Conservation (phyloP, 2,113 vertebrate genomes). For the Cyprichromis sp. region DNA sequence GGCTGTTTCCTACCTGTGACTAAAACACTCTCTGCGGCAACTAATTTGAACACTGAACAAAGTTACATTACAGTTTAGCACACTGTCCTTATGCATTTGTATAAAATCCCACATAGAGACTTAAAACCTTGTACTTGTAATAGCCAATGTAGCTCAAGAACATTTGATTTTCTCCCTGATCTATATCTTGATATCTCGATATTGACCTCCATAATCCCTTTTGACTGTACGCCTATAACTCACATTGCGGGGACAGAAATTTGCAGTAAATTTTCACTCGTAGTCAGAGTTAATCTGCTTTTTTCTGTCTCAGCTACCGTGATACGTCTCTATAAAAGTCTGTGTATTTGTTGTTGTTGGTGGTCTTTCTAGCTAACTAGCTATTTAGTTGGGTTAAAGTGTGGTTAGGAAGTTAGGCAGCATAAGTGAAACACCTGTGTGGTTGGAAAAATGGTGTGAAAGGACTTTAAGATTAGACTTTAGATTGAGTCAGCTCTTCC, state of each 20-base stretch:
- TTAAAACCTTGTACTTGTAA: neutral
- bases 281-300: neutral
- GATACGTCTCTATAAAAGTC: neutral
- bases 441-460: neutral
- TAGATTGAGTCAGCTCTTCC: neutral
- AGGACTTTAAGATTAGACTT: neutral
- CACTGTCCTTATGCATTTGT: neutral
- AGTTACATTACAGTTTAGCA: neutral
- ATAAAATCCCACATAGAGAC: neutral
- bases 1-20: neutral
- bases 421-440: neutral
- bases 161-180: neutral
- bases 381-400: neutral
- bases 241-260: neutral
- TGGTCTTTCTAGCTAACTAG: neutral
- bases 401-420: neutral
- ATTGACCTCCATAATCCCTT: neutral
- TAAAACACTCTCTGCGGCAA: neutral
- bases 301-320: neutral
- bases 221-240: neutral
- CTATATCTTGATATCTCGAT: neutral
- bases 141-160: neutral
- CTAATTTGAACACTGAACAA: neutral
- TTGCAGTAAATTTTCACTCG: neutral
- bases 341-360: neutral